Evolutionary conservation across 2,888 invertebrate genomes (phyloP), one percentile per base, ranked within the genome.

Genomic region (Dasysyrphus tricinctus): DNA sequence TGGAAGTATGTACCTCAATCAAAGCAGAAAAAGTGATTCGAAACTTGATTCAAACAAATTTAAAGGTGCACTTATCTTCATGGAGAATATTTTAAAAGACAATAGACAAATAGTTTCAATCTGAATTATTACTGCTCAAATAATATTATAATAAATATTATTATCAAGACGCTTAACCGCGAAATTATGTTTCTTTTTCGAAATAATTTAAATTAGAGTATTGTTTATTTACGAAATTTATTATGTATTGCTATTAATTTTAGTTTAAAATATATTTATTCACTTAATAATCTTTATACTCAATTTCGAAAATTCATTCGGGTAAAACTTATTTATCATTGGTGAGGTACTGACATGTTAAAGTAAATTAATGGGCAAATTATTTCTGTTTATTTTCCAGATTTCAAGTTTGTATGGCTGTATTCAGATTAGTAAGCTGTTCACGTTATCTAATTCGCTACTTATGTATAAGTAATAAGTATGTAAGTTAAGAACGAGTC

Each of bases 241-340:
- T 24, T 24, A 39, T 39, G 39, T 39, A 44, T 16, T 47, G 44
- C 37, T 39, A 19, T 39, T 1, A 12, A 24, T 19, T 24, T 19
- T 39, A 24, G 14, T 16, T 57, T 3, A 16, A 34, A 34, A 6
- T 51, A 24, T 32, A 56, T 5, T 9, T 11, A 57, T 11, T 11
- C 16, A 37, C 16, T 44, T n/a, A 42, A 34, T 12, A n/a, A 59
- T 63, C 79, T 74, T 78, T 69, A 69, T 83, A 83, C 74, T 83
- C 74, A 61, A 49, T 69, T 79, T 74, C 56, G 69, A 34, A 49
- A 37, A 34, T 34, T 14, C 5, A 42, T 44, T 32, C 2, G 5
- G 42, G 29, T 29, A 16, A 32, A 16, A 32, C 11, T 54, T 29
- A 49, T 65, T 34, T 34, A 7, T 44, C 61, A 47, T 32, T 44